Evolutionary conservation across 2,888 invertebrate species (phyloP), one percentile per base, ranked within the genome.

Genomic region (Ophion ventricosus): DNA sequence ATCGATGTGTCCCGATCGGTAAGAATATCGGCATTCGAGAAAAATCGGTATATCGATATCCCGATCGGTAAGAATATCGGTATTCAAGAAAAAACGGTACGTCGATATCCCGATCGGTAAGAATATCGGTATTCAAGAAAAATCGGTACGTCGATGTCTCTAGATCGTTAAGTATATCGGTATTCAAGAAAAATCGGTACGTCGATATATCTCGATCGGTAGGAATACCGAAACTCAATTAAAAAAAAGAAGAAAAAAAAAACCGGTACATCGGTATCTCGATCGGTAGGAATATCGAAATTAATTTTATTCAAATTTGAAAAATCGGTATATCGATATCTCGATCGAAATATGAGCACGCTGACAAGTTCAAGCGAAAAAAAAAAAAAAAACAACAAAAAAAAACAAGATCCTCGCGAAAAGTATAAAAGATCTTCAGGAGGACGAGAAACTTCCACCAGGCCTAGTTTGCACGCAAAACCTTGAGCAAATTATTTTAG

Each of bases 401-500:
- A 29, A 56, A n/a, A 75, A 66, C 56, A 63, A 26, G 14, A 29
- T n/a, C 20, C 23, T 59, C 5, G 2, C 11, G 17, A 0, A 0
- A 26, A 54, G 23, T 17, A 1, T 20, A n/a, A 14, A 20, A 11
- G 2, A 20, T 61, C 8, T 0, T 25, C 8, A 49, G 17, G 25
- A 67, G 25, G 49, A 8, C 20, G 14, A 25, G 8, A 7, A 49
- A 67, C 35, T 49, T 20, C 17, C 40, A 25, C 20, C 23, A 35
- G 11, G 11, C 5, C 23, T n/a, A 23, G 69, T 57, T 23, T 35
- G 63, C 14, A 35, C 54, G 64, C 54, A 23, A 64, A 75, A 64
- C 56, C 23, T 75, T 17, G 54, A 56, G 17, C 54, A 64, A 64
- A 35, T 64, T 64, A 59, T 72, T 72, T 64, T 56, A 64, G n/a